Evolutionary conservation across 1,140 invertebrate species (phyloP), one percentile per base, ranked within the genome.

Genomic region (Pollicipes pollicipes): DNA sequence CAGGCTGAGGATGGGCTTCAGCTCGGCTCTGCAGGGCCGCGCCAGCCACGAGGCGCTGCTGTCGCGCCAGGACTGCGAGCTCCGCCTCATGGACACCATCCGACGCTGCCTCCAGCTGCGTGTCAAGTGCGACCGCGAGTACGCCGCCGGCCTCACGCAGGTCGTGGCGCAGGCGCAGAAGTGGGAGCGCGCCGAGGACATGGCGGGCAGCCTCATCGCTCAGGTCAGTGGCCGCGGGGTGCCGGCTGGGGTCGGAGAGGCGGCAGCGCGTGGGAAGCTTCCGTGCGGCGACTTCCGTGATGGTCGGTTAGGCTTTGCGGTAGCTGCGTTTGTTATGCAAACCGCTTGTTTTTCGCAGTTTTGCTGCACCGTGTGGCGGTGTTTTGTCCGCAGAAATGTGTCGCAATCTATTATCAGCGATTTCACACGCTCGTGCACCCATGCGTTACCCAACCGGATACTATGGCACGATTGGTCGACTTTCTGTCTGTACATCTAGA

Each of bases 61-160:
- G 32, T 84, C 84, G 28, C 84, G 93, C 29, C 92, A 95, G 80
- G 93, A 97, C 79, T 90, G 91, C 21, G 93, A 96, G 80, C 84
- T 96, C 32, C 85, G 90, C 72, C 85, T 96, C 17, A 83, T 96
- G 80, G 93, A 95, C 77, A 88, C 87, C 71, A 92, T 96, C 86
- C 88, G 89, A 73, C 82, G 91, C 67, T 92, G 91, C 76, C 81
- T 97, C 27, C 83, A 87, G 70, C 85, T 87, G 45, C 90, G 94
- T 79, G 86, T 93, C 76, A 93, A 94, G 79, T 91, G 88, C 77
- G 93, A 97, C 79, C 83, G 89, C 70, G 91, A 95, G 75, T 95
- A 95, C 80, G 90, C 91, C 0, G 82, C 88, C 0, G 87, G 89
- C 0, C 84, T 97, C 35, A 85, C 85, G 66, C 84, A 88, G 3